Evolutionary conservation across 2,888 invertebrate species (phyloP), one percentile per base, ranked within the genome.

Genomic region (Matsumyia berberina): DNA sequence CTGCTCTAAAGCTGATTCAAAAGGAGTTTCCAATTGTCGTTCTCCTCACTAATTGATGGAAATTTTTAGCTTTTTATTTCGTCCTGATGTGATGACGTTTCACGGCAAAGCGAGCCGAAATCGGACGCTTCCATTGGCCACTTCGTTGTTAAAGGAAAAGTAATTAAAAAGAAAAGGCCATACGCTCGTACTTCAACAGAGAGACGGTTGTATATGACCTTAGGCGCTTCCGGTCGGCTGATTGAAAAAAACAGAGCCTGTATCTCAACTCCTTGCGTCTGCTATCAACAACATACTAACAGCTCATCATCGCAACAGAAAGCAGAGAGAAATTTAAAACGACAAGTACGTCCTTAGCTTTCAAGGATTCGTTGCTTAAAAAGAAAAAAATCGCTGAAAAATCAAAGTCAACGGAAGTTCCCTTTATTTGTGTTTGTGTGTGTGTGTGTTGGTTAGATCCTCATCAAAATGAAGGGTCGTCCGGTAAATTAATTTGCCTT

Each of bases 401-500:
- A 83, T 83, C 79, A 69, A 83, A 79, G 79, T 53, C 69, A 69
- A 58, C 69, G 83, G 83, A 83, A 83, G 79, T 67, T 79, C 15
- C 4, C 49, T 57, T 12, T 46, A 58, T 62, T 44, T 53, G 12
- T 57, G 1, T 19, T 12, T 31, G n/a, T 29, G 11, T 44, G 17
- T 55, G 33, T 66, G 64, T 66, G 33, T 62, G 70, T 55, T 55
- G 53, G n/a, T 66, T 70, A 74, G 64, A 76, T 85, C 70, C 74
- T 85, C 74, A 60, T 85, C 79, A 85, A 85, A 85, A 80, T 76
- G 74, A 85, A 80, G 80, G 85, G 85, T 85, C 85, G 70, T 83
- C 85, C 85, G 85, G 85, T 85, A 85, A 85, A 85, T 85, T 85
- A 85, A 85, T 85, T 85, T 74, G 85, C 85, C 85, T 76, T 66